phyloP scores from a whole-genome alignment of 2,888 invertebrate genomes.

The Himalopsyche kuldschensis region DNA sequence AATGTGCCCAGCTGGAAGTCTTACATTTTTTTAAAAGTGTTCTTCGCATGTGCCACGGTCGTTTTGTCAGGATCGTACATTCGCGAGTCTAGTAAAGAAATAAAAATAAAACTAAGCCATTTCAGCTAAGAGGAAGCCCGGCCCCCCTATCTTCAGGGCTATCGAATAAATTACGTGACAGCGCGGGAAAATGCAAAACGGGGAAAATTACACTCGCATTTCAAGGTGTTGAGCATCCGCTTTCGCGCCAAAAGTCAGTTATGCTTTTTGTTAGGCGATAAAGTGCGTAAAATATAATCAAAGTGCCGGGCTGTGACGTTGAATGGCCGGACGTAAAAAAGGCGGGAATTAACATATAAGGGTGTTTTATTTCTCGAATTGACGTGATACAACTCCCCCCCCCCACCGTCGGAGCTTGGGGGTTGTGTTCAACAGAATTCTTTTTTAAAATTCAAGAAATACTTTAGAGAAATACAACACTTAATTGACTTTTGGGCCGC shows the following conservation, averaged over 20 bases:
- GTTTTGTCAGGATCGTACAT: not conserved
- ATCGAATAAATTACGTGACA: conserved; percentile 38
- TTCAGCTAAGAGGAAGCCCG: not conserved
- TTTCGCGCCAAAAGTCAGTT: conserved; percentile 2
- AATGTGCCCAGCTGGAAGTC: not conserved
- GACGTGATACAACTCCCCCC: not conserved
- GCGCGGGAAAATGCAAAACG: conserved; percentile 29
- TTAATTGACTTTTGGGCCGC: no score
- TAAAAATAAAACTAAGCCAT: conserved; percentile 19
- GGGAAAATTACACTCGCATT: conserved; percentile 32
- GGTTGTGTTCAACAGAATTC: not conserved
- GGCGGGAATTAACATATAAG: not conserved
- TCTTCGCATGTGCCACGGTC: not conserved
- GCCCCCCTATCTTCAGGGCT: conserved; percentile 14
- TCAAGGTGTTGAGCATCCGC: not conserved
- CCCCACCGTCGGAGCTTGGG: not conserved
- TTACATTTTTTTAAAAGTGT: not conserved
- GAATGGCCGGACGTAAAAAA: conserved; percentile 8
- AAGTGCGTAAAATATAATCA: conserved; percentile 11
- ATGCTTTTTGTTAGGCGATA: conserved; percentile 21
- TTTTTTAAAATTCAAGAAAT: not conserved
- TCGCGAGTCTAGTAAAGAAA: conserved; percentile 24
- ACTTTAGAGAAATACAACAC: not conserved
- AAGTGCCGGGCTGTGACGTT: not conserved
- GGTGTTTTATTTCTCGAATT: not conserved